Base-by-base conservation (phyloP, 1,140 invertebrate genomes). In the Drosophila sucinea region DNA sequence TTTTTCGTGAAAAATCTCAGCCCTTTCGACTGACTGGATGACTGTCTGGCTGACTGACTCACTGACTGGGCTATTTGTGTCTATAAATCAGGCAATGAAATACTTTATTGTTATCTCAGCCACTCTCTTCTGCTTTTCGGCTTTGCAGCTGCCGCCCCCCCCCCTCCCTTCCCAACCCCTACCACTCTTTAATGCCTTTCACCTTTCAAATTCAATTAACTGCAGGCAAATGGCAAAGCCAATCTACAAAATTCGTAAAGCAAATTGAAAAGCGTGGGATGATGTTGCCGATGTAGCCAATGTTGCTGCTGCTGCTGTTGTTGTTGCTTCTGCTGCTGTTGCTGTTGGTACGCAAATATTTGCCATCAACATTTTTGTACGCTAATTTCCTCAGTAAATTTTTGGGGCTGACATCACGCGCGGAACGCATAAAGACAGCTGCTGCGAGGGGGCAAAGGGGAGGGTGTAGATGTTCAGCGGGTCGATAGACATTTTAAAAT, bases 191-290 rank as follows among this genome's bases (percentile, higher is more conserved):
- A 11, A 67, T 77, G 86, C 84, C 84, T 89, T 89, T 89, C 84
- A 89, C 84, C 84, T 89, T 89, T 89, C 84, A 73, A 89, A 84
- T 89, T 89, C 84, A 89, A 89, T 89, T 89, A 89, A 89, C 84
- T 89, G 84, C 84, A 89, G 73, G 69, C 80, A 70, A 87, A 82
- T 86, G 77, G 61, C 73, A 74, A 81, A 83, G 84, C 78, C 84
- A 89, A 89, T 89, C 84, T 77, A 69, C 70, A 57, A 87, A 89
- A 89, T 80, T 89, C 80, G 80, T 79, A 80, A 84, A 77, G 67
- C 85, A 87, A 89, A 89, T 80, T 79, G 81, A 72, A 68, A 78
- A 89, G 84, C 80, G 84, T 89, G 84, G 84, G 84, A 89, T 79
- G 77, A 65, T 67, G 54, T 63, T 38, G 5, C 44, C 58, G 41